Conservation (phyloP, 2,113 vertebrate species). For the Phocoena phocoena region DNA sequence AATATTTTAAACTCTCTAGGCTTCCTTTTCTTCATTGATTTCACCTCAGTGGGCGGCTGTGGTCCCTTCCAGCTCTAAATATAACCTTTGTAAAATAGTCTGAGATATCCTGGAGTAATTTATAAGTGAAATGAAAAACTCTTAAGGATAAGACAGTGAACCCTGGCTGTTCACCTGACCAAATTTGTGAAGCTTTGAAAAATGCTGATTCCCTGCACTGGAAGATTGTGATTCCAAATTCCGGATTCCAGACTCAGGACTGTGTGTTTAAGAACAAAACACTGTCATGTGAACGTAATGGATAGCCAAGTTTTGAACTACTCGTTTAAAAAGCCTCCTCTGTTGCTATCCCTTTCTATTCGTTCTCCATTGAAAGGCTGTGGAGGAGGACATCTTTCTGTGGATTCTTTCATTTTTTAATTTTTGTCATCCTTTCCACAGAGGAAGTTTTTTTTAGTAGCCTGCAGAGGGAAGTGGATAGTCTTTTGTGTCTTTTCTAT, state of each 20-base stretch:
- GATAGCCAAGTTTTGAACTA: slow-evolving; percentile 14
- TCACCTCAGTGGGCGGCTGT: background rate
- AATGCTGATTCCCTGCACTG: background rate
- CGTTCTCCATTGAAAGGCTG: background rate
- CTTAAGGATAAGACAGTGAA: background rate
- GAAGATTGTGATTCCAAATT: background rate
- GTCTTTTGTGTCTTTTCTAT: background rate
- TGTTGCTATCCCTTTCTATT: background rate
- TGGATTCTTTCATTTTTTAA: background rate
- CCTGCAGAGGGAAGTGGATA: background rate
- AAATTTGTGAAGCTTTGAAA: background rate
- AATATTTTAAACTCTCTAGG: background rate
- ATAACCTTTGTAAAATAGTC: background rate
- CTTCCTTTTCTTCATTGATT: background rate
- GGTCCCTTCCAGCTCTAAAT: background rate
- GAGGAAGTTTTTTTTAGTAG: background rate
- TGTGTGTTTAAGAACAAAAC: background rate
- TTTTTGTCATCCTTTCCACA: background rate
- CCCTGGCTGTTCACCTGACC: background rate
- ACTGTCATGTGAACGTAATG: background rate
- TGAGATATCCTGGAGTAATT: background rate
- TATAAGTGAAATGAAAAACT: background rate
- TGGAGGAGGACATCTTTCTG: background rate
- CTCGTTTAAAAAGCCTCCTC: background rate
- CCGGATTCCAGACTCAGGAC: background rate